These are phyloP conservation scores for Palloptera scutellata DNA, from an alignment of 2,888 invertebrate genomes.

Conservation along the genomic window DNA sequence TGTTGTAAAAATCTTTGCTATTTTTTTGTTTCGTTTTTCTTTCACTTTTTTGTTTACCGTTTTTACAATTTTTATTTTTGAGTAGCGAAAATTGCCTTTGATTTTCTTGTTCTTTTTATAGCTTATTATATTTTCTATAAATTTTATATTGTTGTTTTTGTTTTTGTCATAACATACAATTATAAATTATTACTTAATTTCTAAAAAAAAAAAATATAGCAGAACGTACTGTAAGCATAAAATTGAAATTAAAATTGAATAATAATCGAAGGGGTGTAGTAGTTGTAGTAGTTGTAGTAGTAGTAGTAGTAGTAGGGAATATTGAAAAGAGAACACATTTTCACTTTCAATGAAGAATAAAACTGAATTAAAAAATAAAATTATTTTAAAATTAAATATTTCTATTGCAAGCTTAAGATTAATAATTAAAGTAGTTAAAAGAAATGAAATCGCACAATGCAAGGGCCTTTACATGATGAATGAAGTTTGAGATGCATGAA, in stretches of 20 bases:
- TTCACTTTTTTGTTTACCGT: no score
- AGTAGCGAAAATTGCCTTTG: constrained; percentile 13
- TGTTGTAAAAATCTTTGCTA: no score
- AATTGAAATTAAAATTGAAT: background rate
- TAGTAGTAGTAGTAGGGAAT: background rate
- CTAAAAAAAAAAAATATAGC: constrained; percentile 9
- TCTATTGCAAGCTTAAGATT: constrained; percentile 28
- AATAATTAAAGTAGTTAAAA: background rate
- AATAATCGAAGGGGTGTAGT: background rate
- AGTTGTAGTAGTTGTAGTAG: background rate
- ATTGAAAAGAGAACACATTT: background rate
- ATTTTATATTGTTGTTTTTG: constrained; percentile 9
- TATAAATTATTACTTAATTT: constrained; percentile 23
- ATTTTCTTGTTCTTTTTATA: constrained; percentile 16
- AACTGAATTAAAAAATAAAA: background rate
- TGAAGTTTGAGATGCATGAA: no score
- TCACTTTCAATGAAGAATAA: background rate
- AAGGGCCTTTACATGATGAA: no score
- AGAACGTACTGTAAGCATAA: constrained; percentile 17
- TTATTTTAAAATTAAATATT: constrained; percentile 15
- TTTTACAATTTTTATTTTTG: background rate
- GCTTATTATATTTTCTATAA: constrained; percentile 21
- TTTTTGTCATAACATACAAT: constrained; percentile 10
- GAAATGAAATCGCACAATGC: background rate
- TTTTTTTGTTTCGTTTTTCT: no score